Base-by-base conservation (phyloP, 2,888 invertebrate species). In the Cerceris ruficornis region DNA sequence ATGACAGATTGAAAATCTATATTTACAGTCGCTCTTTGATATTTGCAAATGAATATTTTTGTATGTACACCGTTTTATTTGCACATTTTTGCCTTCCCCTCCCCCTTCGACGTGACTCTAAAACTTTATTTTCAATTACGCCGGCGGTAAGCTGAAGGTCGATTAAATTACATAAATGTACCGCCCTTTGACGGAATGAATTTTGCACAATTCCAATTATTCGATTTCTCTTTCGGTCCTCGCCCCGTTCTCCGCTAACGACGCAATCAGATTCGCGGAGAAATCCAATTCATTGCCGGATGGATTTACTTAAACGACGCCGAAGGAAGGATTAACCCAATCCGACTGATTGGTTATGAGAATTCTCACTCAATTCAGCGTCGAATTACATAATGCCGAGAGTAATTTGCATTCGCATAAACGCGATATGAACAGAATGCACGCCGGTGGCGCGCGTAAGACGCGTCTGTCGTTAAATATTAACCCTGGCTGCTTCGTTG, bases 221-320 rank as follows among this genome's bases (percentile, higher is more conserved):
- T 62, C 70, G 75, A 80, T 75, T 67, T 70, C 66, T 49, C 71
- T 55, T 58, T 41, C 41, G 65, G 28, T 46, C 39, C 7, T 54
- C 46, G 62, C 67, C 70, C 72, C 62, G 49, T 6, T 39, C 17
- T 39, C 58, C 43, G 49, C 9, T 42, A 61, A 49, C 62, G 66
- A 15, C 8, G 55, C 39, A 54, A 50, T 52, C 52, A 42, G 41
- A 41, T 50, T n/a, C 58, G 41, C 50, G 17, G 42, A n/a, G 52
- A 60, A 64, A 73, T 73, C 60, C 76, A 69, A 70, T 77, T 71
- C 68, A 55, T 72, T 73, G 62, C 43, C 41, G 41, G 52, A 39
- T 66, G 64, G 67, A 75, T 86, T 86, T 82, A 80, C 84, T 86
- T 82, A 77, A 79, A 75, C 59, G 73, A 71, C 70, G 72, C 58